Evolutionary conservation across 1,140 invertebrate species (phyloP).

Genomic region (Pseudomyrmex dendroicus): DNA sequence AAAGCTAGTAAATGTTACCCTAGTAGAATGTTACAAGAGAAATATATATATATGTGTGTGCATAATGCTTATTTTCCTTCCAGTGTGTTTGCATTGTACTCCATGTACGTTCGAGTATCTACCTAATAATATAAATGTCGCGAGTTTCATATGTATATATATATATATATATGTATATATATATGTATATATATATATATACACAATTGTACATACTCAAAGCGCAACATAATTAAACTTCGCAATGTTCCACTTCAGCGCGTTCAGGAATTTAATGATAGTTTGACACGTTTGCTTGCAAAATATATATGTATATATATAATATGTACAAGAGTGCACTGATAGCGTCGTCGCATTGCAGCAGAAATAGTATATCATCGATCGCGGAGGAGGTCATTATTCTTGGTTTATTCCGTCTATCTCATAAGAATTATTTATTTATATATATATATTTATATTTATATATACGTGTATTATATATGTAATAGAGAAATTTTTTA

Average conservation of each 20-base stretch:
- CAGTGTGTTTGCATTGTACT: constrained; percentile 4
- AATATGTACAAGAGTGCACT: neutral
- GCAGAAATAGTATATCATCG: neutral
- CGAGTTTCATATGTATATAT: neutral
- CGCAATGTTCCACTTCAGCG: neutral
- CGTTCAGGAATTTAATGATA: constrained; percentile 1
- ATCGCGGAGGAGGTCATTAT: neutral
- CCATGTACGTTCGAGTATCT: neutral
- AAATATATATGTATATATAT: neutral
- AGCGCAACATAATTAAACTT: constrained; percentile 13
- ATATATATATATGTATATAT: neutral
- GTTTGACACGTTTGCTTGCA: neutral
- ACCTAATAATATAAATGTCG: neutral
- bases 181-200: neutral
- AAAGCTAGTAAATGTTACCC: too few relatives aligned
- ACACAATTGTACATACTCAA: neutral
- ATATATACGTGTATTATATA: too few relatives aligned
- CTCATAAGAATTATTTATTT: neutral
- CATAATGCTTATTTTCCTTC: constrained; percentile 13
- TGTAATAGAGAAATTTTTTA: neutral
- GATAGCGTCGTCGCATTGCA: neutral
- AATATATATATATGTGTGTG: neutral
- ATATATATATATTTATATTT: neutral
- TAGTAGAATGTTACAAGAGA: neutral
- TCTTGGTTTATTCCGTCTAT: neutral